These are phyloP conservation scores for Sarcophilus harrisii DNA, from an alignment of 2,797 vertebrate species.

Conservation along the genomic window DNA sequence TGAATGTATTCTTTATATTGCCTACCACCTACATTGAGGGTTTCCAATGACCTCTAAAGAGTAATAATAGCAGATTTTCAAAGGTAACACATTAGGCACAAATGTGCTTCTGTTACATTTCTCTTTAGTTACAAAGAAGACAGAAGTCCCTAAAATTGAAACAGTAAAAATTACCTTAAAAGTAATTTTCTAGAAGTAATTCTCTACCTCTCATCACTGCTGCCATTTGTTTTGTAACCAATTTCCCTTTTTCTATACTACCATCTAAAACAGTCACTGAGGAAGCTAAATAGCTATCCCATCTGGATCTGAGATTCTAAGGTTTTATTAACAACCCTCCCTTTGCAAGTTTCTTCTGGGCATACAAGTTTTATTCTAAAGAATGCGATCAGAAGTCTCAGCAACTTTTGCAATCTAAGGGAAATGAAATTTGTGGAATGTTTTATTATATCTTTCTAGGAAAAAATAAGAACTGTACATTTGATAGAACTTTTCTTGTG, in stretches of 20 bases:
- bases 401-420: background rate
- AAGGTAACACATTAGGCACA: background rate
- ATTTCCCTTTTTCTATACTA: background rate
- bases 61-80: background rate
- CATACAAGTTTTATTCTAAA: slow-evolving; percentile 28
- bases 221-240: background rate
- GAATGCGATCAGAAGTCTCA: background rate
- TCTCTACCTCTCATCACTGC: slow-evolving; percentile 4
- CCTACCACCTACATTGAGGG: background rate
- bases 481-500: background rate
- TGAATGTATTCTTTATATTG: background rate
- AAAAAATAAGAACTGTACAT: slow-evolving; percentile 38
- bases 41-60: background rate
- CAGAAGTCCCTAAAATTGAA: background rate
- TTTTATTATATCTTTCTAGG: slow-evolving; percentile 16
- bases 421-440: slow-evolving; percentile 12
- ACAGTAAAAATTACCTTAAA: background rate
- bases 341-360: background rate
- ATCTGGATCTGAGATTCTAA: background rate
- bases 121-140: background rate
- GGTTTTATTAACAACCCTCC: background rate
- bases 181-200: background rate
- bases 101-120: background rate
- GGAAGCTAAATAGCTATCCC: background rate
- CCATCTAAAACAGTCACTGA: background rate